Conservation (phyloP, 2,888 invertebrate genomes). For the Nomada ferruginata region DNA sequence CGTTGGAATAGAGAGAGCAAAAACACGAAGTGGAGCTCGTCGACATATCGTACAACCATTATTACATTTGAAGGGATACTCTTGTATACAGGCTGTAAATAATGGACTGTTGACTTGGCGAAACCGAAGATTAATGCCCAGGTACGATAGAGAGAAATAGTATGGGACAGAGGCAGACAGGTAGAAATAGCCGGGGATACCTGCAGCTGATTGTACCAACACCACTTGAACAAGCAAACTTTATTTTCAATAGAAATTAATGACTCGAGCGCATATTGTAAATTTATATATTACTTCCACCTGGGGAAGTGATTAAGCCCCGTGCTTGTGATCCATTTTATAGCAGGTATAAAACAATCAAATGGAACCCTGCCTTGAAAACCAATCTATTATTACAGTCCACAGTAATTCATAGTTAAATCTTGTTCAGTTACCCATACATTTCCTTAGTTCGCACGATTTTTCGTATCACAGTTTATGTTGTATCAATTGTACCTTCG, state of each 20-base stretch:
- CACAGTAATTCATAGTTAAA: too few relatives aligned
- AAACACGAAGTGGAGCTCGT: neutral
- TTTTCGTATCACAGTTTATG: neutral
- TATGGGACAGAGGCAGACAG: neutral
- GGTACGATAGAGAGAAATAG: neutral
- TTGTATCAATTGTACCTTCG: slow-evolving; percentile 54
- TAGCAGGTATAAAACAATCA: too few relatives aligned
- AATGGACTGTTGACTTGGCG: too few relatives aligned
- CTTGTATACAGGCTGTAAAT: too few relatives aligned
- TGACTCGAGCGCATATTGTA: neutral
- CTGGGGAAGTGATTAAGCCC: too few relatives aligned
- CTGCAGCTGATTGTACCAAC: neutral
- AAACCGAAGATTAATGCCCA: neutral
- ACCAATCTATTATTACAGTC: too few relatives aligned
- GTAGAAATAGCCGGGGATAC: neutral
- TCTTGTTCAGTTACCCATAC: too few relatives aligned
- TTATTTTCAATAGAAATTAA: neutral
- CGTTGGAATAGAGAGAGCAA: neutral
- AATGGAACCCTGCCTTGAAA: too few relatives aligned
- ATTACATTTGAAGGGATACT: too few relatives aligned
- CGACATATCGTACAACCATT: too few relatives aligned
- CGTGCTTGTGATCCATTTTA: too few relatives aligned
- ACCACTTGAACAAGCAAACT: neutral
- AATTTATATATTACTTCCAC: neutral
- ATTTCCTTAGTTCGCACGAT: too few relatives aligned